Base-by-base conservation (phyloP, 2,888 invertebrate genomes). In the Epirrita christyi region DNA sequence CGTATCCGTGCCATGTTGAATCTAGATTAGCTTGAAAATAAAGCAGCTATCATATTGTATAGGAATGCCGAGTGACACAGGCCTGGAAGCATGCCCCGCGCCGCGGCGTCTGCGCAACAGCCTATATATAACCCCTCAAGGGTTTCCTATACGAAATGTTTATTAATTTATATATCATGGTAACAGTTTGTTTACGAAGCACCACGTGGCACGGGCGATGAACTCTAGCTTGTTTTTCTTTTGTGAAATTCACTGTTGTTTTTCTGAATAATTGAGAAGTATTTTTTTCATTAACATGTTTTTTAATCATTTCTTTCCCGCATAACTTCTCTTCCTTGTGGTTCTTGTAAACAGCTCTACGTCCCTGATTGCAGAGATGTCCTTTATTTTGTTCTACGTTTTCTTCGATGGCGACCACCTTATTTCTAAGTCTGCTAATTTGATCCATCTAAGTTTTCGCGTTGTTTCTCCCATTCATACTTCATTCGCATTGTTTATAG, bases 51-150 rank as follows among this genome's bases (percentile, higher is more conserved):
- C n/a, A n/a, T 21, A 21, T 21, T 21, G 21, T 21, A 21, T 21
- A 21, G 21, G 21, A 2, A 3, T 21, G 21, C 7, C 48, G 61
- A 62, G 55, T 59, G 67, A 49, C 9, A 43, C 48, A 45, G 37
- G 29, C 13, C 28, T 7, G 28, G 13, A 27, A 13, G 38, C 38
- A 21, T 41, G 43, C 29, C 58, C 66, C 74, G 77, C 81, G 84
- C 79, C 86, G 72, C 68, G 46, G 67, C 83, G 88, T 87, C 86
- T 86, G 83, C 81, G 76, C 83, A 76, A 71, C 78, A 75, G 70
- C 82, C 85, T 85, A 88, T 88, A 88, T 88, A 83, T 89, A 90
- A 77, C 84, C 76, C 76, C 83, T 81, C 80, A 85, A 90, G 89
- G 85, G 87, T 85, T 90, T 88, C 85, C 87, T 88, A 21, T 21